phyloP scores from a whole-genome alignment of 1,140 invertebrate genomes.

The Drosophila ficusphila region DNA sequence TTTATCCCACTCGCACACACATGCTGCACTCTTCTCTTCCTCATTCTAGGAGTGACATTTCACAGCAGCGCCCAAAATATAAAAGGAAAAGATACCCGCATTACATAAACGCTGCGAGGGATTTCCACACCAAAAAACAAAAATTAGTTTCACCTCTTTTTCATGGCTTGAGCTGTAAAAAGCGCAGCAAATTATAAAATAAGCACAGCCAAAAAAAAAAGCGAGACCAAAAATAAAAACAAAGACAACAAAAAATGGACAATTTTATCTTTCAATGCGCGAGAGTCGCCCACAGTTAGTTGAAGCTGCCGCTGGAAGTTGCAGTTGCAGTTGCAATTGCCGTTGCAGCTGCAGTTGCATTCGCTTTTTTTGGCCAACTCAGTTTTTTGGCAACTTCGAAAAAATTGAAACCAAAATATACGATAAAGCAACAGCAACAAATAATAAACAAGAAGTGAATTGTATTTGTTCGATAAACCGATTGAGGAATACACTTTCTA shows the following conservation, averaged over 20 bases:
- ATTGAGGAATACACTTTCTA: background rate
- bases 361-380: constrained; percentile 47
- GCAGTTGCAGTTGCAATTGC: constrained; percentile 19
- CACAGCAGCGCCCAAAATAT: constrained; percentile 28
- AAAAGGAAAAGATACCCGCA: constrained; percentile 14
- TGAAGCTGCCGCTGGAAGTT: constrained; percentile 34
- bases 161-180: constrained; percentile 68
- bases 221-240: constrained; percentile 14
- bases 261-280: constrained; percentile 51
- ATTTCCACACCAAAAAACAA: constrained; percentile 50
- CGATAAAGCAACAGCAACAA: constrained; percentile 39
- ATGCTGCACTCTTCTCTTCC: constrained; percentile 18
- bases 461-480: background rate
- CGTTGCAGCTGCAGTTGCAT: constrained; percentile 49
- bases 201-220: constrained; percentile 49
- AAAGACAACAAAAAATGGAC: constrained; percentile 22
- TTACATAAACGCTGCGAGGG: constrained; percentile 45
- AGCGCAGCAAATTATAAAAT: constrained; percentile 77
- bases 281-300: constrained; percentile 61
- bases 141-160: constrained; percentile 82
- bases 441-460: constrained; percentile 31
- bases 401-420: constrained; percentile 48
- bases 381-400: constrained; percentile 64
- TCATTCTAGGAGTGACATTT: constrained; percentile 44
- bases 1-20: constrained; percentile 30